Conservation (phyloP, 2,888 invertebrate genomes). For the Dysmachus trigonus region DNA sequence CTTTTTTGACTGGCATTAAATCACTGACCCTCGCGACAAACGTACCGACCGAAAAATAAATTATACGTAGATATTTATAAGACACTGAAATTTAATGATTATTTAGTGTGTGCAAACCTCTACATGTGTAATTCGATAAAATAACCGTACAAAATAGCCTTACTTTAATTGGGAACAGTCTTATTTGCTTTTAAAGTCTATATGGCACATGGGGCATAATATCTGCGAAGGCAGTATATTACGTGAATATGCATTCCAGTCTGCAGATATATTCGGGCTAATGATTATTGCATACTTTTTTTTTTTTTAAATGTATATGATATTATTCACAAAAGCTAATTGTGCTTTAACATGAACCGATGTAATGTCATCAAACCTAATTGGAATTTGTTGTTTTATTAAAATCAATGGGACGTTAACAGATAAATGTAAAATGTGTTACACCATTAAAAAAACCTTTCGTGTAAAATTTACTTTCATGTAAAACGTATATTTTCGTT, state of each 20-base stretch:
- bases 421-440: constrained; percentile 7
- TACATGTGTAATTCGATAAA: background rate
- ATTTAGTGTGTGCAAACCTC: background rate
- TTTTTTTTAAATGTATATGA: background rate
- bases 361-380: background rate
- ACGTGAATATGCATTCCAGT: constrained; percentile 16
- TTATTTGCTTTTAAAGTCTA: background rate
- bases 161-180: constrained; percentile 23
- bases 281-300: background rate
- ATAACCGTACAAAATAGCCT: background rate
- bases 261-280: background rate
- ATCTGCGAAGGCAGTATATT: background rate
- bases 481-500: constrained; percentile 26
- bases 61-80: background rate
- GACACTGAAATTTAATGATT: background rate
- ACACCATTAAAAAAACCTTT: background rate
- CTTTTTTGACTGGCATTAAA: no score
- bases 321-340: background rate
- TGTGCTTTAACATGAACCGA: background rate
- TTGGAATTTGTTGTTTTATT: background rate
- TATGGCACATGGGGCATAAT: constrained; percentile 24
- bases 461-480: constrained; percentile 24
- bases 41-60: background rate
- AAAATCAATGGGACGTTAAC: background rate
- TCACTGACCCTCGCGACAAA: no score